phyloP scores from a whole-genome alignment of 2,113 vertebrate genomes.

The Xiphorhynchus elegans region DNA sequence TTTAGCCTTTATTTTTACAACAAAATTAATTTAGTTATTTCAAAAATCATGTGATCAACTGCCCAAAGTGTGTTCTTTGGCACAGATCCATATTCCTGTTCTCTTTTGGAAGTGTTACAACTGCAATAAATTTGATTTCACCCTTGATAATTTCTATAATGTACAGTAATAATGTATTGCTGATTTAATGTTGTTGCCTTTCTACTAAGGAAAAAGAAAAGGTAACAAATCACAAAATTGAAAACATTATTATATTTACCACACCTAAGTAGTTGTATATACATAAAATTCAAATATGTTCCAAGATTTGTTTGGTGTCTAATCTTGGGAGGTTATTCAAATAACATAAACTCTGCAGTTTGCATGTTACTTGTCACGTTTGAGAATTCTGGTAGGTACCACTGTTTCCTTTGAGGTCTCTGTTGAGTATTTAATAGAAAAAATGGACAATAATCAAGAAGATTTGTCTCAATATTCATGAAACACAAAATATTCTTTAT shows the following conservation, averaged over 20 bases:
- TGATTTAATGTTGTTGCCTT: slow-evolving; percentile 23
- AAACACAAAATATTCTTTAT: not conserved
- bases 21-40: slow-evolving; percentile 53
- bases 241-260: not conserved
- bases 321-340: not conserved
- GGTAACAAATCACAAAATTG: not conserved
- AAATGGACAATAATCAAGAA: not conserved
- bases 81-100: slow-evolving; percentile 11
- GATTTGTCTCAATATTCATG: not conserved
- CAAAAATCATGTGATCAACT: not conserved
- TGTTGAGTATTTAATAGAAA: not conserved
- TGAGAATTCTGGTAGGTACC: not conserved
- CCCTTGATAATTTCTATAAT: slow-evolving; percentile 56
- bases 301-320: slow-evolving; percentile 6
- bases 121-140: slow-evolving; percentile 57
- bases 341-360: not conserved
- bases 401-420: slow-evolving; percentile 6
- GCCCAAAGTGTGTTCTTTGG: slow-evolving; percentile 39
- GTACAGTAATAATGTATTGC: slow-evolving; percentile 10
- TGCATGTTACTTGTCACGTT: not conserved
- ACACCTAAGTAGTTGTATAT: not conserved
- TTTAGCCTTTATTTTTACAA: not conserved
- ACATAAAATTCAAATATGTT: not conserved
- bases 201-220: not conserved
- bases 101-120: slow-evolving; percentile 19